Conservation (phyloP, 2,797 vertebrate genomes). For the Molossus molossus region DNA sequence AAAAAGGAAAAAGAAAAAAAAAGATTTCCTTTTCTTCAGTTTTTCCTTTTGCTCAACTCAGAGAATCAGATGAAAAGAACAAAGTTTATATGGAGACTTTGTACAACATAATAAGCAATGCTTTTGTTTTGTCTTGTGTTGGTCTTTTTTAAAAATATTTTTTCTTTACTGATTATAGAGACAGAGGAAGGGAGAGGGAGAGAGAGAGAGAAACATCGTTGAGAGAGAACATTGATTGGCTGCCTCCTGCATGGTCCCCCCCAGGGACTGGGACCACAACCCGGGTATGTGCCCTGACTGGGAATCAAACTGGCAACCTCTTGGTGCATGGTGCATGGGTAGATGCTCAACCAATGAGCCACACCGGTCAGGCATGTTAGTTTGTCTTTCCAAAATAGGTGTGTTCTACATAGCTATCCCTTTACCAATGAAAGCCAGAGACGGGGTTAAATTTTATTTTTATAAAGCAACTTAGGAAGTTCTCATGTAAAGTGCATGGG, state of each 20-base stretch:
- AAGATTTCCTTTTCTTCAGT: neutral
- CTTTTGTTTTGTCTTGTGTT: neutral
- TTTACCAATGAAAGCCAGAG: neutral
- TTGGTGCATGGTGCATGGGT: too few species aligned
- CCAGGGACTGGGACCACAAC: too few species aligned
- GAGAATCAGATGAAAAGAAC: slow-evolving; percentile 5
- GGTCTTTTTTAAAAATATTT: neutral
- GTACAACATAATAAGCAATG: neutral
- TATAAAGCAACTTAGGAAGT: neutral
- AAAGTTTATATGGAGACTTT: neutral
- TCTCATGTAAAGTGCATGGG: neutral
- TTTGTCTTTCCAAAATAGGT: neutral
- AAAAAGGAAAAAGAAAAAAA: neutral
- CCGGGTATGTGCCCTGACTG: too few species aligned
- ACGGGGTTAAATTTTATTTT: neutral
- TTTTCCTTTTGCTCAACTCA: neutral
- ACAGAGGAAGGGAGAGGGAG: too few species aligned
- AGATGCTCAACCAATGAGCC: too few species aligned
- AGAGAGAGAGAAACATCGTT: too few species aligned
- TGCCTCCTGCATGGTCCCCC: too few species aligned
- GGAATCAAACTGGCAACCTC: too few species aligned
- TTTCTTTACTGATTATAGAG: too few species aligned
- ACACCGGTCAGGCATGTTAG: too few species aligned
- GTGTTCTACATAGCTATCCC: neutral
- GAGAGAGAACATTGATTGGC: too few species aligned